Conservation (phyloP, 2,113 vertebrate genomes). For the Salminus brasiliensis region DNA sequence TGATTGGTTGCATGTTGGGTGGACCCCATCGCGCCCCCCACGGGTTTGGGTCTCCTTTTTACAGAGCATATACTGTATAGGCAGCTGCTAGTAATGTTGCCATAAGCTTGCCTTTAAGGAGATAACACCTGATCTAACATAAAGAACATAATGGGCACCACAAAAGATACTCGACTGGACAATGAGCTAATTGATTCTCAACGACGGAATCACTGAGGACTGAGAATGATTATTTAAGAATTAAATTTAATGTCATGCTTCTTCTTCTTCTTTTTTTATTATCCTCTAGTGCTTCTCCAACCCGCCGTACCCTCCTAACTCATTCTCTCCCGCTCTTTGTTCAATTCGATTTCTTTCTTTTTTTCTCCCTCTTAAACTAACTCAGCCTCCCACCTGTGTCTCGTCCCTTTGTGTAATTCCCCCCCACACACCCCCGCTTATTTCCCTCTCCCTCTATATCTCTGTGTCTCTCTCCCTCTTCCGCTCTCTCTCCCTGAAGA, state of each 20-base stretch:
- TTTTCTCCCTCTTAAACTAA: background rate
- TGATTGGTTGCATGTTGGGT: background rate
- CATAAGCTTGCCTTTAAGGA: no score
- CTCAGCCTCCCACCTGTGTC: slow-evolving; percentile 8
- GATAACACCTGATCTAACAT: no score
- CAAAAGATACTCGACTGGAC: slow-evolving; percentile 2
- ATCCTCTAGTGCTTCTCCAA: background rate
- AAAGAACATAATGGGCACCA: background rate
- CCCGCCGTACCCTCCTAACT: slow-evolving; percentile 44
- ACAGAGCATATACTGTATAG: no score
- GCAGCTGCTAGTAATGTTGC: no score
- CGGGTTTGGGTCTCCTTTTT: background rate
- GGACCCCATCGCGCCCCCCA: no score
- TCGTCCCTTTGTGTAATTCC: slow-evolving; percentile 4
- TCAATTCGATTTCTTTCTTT: slow-evolving; percentile 42
- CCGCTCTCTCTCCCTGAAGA: slow-evolving; percentile 34
- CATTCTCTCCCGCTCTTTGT: slow-evolving; percentile 51
- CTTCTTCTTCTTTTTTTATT: background rate
- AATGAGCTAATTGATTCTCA: background rate
- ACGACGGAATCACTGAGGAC: background rate
- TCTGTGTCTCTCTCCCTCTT: slow-evolving; percentile 8
- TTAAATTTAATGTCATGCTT: background rate
- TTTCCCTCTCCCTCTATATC: background rate
- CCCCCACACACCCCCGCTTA: no score
- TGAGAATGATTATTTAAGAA: background rate